phyloP scores from a whole-genome alignment of 2,888 invertebrate genomes.

The Ophion slaviceki region DNA sequence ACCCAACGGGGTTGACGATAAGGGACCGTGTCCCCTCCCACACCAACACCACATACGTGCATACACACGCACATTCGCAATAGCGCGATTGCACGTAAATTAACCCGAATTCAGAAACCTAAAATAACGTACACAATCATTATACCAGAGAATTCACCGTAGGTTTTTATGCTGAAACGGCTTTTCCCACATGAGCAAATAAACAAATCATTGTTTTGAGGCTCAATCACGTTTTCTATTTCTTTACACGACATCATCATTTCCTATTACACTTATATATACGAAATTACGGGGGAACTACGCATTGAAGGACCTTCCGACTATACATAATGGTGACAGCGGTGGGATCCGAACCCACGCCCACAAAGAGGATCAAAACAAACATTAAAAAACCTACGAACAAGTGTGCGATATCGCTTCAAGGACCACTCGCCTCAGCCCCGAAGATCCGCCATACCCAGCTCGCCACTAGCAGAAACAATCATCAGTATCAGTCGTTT shows the following conservation, averaged over 20 bases:
- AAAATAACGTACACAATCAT: not conserved
- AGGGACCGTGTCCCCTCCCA: not conserved
- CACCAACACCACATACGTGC: not conserved
- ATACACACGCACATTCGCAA: conserved; percentile 4
- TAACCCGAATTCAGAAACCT: not conserved
- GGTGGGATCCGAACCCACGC: conserved; percentile 88
- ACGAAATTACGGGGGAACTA: conserved; percentile 29
- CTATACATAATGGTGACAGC: conserved; percentile 83
- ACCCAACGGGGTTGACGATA: conserved; percentile 19
- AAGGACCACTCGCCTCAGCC: conserved; percentile 27
- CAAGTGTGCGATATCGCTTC: conserved; percentile 6
- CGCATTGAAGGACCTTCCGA: conserved; percentile 22
- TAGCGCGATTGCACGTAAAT: not conserved
- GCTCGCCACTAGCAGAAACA: conserved; percentile 29
- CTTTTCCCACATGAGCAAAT: conserved; percentile 24
- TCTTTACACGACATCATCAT: not conserved
- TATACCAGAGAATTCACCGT: not conserved
- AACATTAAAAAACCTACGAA: not conserved
- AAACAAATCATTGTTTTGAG: conserved; percentile 22
- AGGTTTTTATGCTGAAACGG: conserved; percentile 20
- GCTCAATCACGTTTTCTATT: conserved; percentile 8
- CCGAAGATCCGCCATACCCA: conserved; percentile 14
- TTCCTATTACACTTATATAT: not conserved
- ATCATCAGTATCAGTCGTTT: conserved; percentile 16
- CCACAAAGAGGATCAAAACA: conserved; percentile 83